phyloP scores from a whole-genome alignment of 2,797 vertebrate species.

The Trachurus trachurus region DNA sequence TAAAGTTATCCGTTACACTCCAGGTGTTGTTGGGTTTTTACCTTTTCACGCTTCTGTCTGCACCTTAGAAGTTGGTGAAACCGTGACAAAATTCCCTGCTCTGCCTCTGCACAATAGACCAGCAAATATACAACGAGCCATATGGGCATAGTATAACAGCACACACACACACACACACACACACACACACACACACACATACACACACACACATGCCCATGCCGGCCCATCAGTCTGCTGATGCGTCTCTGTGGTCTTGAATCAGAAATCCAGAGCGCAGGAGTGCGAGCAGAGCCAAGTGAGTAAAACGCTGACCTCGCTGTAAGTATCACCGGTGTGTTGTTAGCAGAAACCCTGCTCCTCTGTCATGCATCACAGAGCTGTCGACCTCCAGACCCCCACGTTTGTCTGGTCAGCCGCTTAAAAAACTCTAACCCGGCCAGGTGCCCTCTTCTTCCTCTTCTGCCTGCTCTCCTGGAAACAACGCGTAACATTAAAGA shows the following conservation, averaged over 20 bases:
- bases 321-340: conserved; percentile 41
- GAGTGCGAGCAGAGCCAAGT: conserved; percentile 15
- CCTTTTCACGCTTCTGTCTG: neutral
- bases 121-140: neutral
- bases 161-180: neutral
- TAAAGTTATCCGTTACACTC: too few relatives aligned
- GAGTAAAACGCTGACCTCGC: conserved; percentile 71
- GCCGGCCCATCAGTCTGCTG: conserved; percentile 39
- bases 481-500: conserved; percentile 6
- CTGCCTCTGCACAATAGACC: neutral
- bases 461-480: conserved; percentile 12
- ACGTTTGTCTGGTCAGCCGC: conserved; percentile 30
- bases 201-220: neutral
- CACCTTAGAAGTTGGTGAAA: neutral
- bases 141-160: neutral
- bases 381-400: conserved; percentile 65
- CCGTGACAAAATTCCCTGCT: neutral
- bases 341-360: conserved; percentile 53
- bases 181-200: neutral
- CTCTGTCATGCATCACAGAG: conserved; percentile 69
- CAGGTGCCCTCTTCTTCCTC: conserved; percentile 39
- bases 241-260: conserved; percentile 36
- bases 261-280: conserved; percentile 29
- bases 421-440: conserved; percentile 1
- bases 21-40: neutral